Percentiles rank a stretch among this genome's conserved stretches.
Conservation (phyloP, 2,797 vertebrate genomes). For the Geotrypetes seraphini region DNA sequence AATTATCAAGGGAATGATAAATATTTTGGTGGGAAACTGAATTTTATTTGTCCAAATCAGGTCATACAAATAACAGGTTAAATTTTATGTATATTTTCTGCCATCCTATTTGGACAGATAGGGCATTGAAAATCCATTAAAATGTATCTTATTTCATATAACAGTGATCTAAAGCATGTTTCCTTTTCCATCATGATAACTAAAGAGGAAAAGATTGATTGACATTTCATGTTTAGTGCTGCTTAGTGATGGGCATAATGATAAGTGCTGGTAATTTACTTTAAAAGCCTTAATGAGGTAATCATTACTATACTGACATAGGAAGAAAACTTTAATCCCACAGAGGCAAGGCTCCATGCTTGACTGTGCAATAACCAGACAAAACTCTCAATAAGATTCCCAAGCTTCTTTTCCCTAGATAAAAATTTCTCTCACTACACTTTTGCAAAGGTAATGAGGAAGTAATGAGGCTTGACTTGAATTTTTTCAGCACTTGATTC, state of each 20-base stretch:
- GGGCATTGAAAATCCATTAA: too few species aligned
- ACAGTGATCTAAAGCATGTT: slow-evolving; percentile 19
- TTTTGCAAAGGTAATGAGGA: slow-evolving; percentile 87
- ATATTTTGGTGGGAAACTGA: too few species aligned
- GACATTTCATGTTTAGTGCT: slow-evolving; percentile 53
- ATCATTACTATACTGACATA: slow-evolving; percentile 68
- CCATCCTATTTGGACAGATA: too few species aligned
- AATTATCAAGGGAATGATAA: too few species aligned
- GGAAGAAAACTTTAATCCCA: slow-evolving; percentile 71
- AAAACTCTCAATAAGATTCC: slow-evolving; percentile 64
- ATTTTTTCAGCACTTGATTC: slow-evolving; percentile 60
- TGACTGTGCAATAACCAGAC: slow-evolving; percentile 72
- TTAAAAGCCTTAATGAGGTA: slow-evolving; percentile 75
- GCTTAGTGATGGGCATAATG: slow-evolving; percentile 59
- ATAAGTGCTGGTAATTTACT: slow-evolving; percentile 65
- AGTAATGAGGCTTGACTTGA: slow-evolving; percentile 89
- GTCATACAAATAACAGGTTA: too few species aligned
- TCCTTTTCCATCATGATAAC: slow-evolving; percentile 32
- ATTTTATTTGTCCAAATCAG: too few species aligned
- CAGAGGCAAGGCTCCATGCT: slow-evolving; percentile 63
- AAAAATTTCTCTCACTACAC: slow-evolving; percentile 66
- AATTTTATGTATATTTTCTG: too few species aligned
- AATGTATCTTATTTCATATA: too few species aligned
- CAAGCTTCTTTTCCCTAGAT: slow-evolving; percentile 63
- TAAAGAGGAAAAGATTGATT: slow-evolving; percentile 23